A percentile compares a stretch with the other conserved stretches of the same genome.
Conservation (phyloP, 92 coral and sea anemone genomes). For the Parazoanthus atlanticus region DNA sequence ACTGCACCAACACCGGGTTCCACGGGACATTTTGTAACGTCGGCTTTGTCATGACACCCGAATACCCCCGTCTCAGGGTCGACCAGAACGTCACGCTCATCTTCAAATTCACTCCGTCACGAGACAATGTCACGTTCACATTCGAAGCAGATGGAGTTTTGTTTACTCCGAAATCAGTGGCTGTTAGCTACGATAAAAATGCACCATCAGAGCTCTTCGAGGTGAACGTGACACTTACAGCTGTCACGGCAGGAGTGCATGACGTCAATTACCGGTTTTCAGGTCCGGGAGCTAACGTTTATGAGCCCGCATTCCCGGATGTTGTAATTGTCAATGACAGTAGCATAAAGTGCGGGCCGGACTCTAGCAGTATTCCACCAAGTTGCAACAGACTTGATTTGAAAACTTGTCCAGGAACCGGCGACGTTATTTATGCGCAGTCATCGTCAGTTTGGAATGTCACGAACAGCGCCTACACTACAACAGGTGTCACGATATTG, state of each 20-base stretch:
- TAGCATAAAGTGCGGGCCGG: conserved; percentile 33
- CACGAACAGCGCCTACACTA: conserved; percentile 25
- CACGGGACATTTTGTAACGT: conserved; percentile 59
- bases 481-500: conserved; percentile 60
- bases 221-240: conserved; percentile 54
- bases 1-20: conserved; percentile 71
- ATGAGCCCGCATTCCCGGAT: conserved; percentile 49
- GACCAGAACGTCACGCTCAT: conserved; percentile 38
- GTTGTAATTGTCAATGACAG: conserved; percentile 48
- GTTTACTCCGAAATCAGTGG: conserved; percentile 50
- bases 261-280: conserved; percentile 60
- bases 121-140: conserved; percentile 48
- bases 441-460: conserved; percentile 67
- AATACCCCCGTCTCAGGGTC: conserved; percentile 53
- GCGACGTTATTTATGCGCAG: conserved; percentile 35
- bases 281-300: conserved; percentile 61
- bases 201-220: conserved; percentile 32
- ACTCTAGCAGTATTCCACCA: conserved; percentile 37
- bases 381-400: conserved; percentile 61
- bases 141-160: conserved; percentile 39
- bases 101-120: conserved; percentile 63
- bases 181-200: conserved; percentile 34
- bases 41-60: conserved; percentile 58
- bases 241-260: conserved; percentile 61
- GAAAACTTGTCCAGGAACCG: conserved; percentile 47